phyloP scores from a whole-genome alignment of 2,888 invertebrate species.

The Lepidocyrtoides sp. region DNA sequence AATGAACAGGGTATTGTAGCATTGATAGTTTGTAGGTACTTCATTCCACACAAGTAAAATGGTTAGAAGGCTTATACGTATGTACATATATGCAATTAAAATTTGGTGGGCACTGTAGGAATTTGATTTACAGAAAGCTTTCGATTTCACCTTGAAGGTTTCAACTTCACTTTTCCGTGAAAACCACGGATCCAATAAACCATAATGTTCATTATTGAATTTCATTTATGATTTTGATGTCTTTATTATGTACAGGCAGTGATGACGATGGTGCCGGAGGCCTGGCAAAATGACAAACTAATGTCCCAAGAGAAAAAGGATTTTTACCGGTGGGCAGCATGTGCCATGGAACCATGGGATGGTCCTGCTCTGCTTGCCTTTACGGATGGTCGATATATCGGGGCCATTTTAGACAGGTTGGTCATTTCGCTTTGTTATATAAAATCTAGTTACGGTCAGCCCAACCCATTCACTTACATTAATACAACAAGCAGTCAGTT shows the following conservation, averaged over 20 bases:
- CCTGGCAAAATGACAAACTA: conserved; percentile 98
- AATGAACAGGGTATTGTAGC: too few species aligned
- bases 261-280: conserved; percentile 99
- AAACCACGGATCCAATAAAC: not conserved
- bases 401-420: conserved; percentile 90
- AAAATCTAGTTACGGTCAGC: not conserved
- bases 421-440: conserved; percentile 28
- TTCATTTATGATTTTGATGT: not conserved
- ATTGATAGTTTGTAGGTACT: too few species aligned
- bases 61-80: too few species aligned
- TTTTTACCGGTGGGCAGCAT: conserved; percentile 99
- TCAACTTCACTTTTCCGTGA: not conserved
- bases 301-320: conserved; percentile 97
- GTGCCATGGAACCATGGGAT: conserved; percentile 99
- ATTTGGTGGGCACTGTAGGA: too few species aligned
- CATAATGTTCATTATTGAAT: not conserved
- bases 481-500: too few species aligned
- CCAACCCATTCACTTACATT: not conserved
- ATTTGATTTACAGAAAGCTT: not conserved
- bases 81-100: too few species aligned
- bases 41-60: too few species aligned
- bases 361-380: conserved; percentile 98
- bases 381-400: conserved; percentile 99
- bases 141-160: not conserved
- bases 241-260: conserved; percentile 90